Percentiles rank a stretch among this genome's conserved stretches.
These are phyloP conservation scores for Hemibagrus wyckioides DNA, from an alignment of 2,113 vertebrate genomes.

Conservation along the genomic window DNA sequence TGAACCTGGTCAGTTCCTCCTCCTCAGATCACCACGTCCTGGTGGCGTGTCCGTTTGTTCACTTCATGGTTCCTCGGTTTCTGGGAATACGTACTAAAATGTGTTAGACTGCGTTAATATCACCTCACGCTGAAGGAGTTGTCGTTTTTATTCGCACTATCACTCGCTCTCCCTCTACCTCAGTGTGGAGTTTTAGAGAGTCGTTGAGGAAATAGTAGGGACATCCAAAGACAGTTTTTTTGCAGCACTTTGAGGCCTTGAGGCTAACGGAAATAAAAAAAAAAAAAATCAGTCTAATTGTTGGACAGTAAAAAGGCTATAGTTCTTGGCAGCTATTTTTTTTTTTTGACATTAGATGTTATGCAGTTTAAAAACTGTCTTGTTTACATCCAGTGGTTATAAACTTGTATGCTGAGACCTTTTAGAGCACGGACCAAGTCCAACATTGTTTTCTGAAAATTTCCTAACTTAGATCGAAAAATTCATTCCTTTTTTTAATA, in stretches of 20 bases:
- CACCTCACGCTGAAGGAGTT: conserved; percentile 51
- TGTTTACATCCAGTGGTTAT: conserved; percentile 46
- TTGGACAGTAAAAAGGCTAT: conserved; percentile 59
- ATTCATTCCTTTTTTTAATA: conserved; percentile 51
- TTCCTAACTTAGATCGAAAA: neutral
- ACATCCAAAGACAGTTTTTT: conserved; percentile 78
- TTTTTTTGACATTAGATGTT: conserved; percentile 62
- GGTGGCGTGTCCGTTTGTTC: conserved; percentile 21
- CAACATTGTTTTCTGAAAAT: conserved; percentile 31
- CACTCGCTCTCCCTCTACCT: conserved; percentile 49
- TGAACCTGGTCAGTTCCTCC: conserved; percentile 60
- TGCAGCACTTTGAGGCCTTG: conserved; percentile 77
- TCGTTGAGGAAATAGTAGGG: conserved; percentile 50
- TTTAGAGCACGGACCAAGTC: conserved; percentile 52
- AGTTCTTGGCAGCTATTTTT: conserved; percentile 73
- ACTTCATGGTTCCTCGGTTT: conserved; percentile 45
- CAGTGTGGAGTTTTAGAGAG: conserved; percentile 61
- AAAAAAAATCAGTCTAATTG: conserved; percentile 59
- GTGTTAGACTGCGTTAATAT: conserved; percentile 62
- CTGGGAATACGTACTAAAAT: conserved; percentile 52
- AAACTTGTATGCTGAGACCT: conserved; percentile 34
- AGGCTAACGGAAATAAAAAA: conserved; percentile 60
- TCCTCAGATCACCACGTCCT: conserved; percentile 28
- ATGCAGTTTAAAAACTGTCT: conserved; percentile 56
- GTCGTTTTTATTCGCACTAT: conserved; percentile 49